Evolutionary conservation across 1,140 invertebrate species (phyloP), one percentile per base, ranked within the genome.

Genomic region (Zophobas morio): DNA sequence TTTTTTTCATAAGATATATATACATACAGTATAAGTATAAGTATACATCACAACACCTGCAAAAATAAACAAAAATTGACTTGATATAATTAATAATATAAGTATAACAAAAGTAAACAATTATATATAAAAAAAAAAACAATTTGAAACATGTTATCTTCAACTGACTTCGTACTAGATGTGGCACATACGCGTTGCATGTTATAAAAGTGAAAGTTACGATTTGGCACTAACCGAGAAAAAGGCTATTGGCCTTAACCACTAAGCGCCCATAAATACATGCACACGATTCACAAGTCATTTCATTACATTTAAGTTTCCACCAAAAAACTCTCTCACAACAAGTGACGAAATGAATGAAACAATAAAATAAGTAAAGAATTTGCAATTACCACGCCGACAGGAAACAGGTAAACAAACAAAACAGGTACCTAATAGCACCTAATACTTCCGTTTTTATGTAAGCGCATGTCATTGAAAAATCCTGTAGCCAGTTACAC

Each of bases 171-270:
- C 20, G 20, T 20, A 20, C 20, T 20, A 20, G 4, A 20, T 2
- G 6, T 51, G 49, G 42, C 8, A 46, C 49, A 51, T 51, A 51
- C 49, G 20, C 49, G 49, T 51, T 63, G 34, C 6, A 8, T 6
- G 35, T 6, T 39, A 63, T 39, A 39, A 63, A 63, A 63, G 57
- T 63, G 57, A 63, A 63, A 63, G 57, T 34, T 6, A 63, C 35
- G n/a, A 37, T 63, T 63, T 63, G 35, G 35, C n/a, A 51, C 4
- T 46, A 51, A 51, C 57, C 57, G 57, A 63, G 57, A 63, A 63
- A 36, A 63, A 40, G 57, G 57, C 35, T 36, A 63, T 63, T 63
- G 32, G 35, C 57, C 57, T 20, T 39, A 63, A 8, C 36, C 36
- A 36, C 37, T 2, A 51, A 51, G n/a, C 49, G 2, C 4, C 6